phyloP scores from a whole-genome alignment of 2,797 vertebrate genomes.

The Rhinella marina region DNA sequence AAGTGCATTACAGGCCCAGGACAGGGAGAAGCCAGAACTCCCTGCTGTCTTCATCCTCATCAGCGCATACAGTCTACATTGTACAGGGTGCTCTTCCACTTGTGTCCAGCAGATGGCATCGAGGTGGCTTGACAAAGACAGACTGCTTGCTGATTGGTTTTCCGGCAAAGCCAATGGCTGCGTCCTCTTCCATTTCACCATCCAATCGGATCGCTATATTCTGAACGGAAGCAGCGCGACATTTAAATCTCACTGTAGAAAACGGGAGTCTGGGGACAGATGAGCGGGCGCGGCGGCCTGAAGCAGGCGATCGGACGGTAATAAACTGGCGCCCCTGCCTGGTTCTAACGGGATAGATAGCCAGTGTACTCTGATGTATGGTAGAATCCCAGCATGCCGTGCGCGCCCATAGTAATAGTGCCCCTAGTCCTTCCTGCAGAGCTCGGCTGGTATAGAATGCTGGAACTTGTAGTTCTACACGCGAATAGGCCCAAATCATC shows the following conservation, averaged over 20 bases:
- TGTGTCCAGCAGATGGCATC: neutral
- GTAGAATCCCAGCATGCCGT: neutral
- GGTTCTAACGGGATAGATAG: too few species aligned
- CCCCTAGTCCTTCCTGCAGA: neutral
- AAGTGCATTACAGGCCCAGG: too few species aligned
- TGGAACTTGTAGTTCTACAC: neutral
- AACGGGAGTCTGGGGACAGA: neutral
- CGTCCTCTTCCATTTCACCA: neutral
- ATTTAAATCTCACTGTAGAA: slow-evolving; percentile 5
- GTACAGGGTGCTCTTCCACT: neutral
- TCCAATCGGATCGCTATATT: neutral
- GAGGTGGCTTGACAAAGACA: neutral
- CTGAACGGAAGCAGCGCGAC: slow-evolving; percentile 28
- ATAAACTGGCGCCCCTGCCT: neutral
- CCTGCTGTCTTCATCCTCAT: too few species aligned
- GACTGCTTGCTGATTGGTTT: neutral
- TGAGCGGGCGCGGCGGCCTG: neutral
- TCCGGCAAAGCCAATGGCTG: neutral
- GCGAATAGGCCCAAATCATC: neutral
- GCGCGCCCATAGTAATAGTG: too few species aligned
- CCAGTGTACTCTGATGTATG: too few species aligned
- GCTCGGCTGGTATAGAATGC: neutral
- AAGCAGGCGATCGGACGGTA: neutral
- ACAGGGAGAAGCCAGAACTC: too few species aligned
- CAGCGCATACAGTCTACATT: too few species aligned